Base-by-base conservation (phyloP, 2,888 invertebrate genomes). In the Leuctra nigra region DNA sequence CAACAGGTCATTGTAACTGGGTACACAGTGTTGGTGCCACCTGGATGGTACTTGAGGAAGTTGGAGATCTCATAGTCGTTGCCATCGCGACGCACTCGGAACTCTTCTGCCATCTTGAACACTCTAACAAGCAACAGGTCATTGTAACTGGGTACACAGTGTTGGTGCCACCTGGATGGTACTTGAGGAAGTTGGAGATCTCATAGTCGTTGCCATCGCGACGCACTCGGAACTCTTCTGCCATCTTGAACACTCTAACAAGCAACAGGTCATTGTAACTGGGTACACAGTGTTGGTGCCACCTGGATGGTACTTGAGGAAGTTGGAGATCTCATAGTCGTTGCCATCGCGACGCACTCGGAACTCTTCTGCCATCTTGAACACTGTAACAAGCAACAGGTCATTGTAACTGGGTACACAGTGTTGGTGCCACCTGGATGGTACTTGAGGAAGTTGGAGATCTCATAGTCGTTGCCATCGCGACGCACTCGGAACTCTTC, bases 371-470 rank as follows among this genome's bases (percentile, higher is more conserved):
- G 16, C 39, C 13, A 16, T 13, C 36, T 76, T 79, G 18, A n/a
- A n/a, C n/a, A n/a, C n/a, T n/a, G n/a, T n/a, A n/a, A n/a, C n/a
- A n/a, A 73, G 69, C 18, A 74, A 68, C 25, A 85, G 70, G 53
- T 77, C 77, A 64, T 75, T 77, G 3, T 72, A 62, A 75, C 83
- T n/a, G n/a, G n/a, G n/a, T n/a, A n/a, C 1, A 89, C 69, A 1
- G 83, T 83, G 64, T 81, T 82, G 0, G 78, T 68, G 0, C 89
- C 88, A 0, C 88, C 89, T 0, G 89, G 89, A 69, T 89, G 88
- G 64, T 86, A 82, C 53, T 76, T 77, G 53, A 86, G 64, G 66
- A 89, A 87, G 33, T 74, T 70, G 47, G 77, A 72, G 54, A 88
- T 73, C 67, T 89, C 80, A 70, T 87, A 87, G 52, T 70, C 70